Conservation (phyloP, 2,888 invertebrate species). For the Tetragonisca angustula region DNA sequence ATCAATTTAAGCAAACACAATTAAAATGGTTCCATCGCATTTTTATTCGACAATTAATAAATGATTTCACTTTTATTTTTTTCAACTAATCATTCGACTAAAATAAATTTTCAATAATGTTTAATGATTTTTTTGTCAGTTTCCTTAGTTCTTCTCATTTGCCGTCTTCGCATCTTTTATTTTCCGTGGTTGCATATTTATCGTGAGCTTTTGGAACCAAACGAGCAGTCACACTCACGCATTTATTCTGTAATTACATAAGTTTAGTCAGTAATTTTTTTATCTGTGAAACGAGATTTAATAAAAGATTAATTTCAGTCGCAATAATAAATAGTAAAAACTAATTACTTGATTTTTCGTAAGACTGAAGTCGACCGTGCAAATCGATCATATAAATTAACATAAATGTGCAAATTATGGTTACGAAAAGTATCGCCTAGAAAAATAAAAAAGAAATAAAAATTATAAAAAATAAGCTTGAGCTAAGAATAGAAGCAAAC, state of each 20-base stretch:
- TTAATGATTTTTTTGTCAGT: background rate
- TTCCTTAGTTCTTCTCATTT: conserved; percentile 18
- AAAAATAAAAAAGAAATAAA: conserved; percentile 79
- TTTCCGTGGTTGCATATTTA: conserved; percentile 83
- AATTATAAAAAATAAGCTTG: conserved; percentile 61
- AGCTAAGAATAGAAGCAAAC: conserved; percentile 67
- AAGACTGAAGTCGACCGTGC: conserved; percentile 78
- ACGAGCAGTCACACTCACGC: conserved; percentile 86
- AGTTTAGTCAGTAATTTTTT: conserved; percentile 71
- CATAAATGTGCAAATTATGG: conserved; percentile 87
- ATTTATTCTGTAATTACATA: conserved; percentile 86
- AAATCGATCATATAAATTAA: conserved; percentile 87
- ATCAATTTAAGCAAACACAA: background rate
- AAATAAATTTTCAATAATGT: background rate
- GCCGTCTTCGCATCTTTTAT: conserved; percentile 29
- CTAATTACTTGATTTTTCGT: conserved; percentile 62
- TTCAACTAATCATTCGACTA: background rate
- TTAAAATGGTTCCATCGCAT: background rate
- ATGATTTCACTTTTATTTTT: background rate
- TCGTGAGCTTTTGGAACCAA: conserved; percentile 86
- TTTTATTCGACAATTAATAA: background rate
- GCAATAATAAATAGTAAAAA: background rate
- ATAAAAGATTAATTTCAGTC: background rate
- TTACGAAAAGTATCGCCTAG: conserved; percentile 86
- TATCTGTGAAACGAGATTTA: conserved; percentile 48